phyloP scores from a whole-genome alignment of 2,113 vertebrate genomes.

The Callipepla squamata region DNA sequence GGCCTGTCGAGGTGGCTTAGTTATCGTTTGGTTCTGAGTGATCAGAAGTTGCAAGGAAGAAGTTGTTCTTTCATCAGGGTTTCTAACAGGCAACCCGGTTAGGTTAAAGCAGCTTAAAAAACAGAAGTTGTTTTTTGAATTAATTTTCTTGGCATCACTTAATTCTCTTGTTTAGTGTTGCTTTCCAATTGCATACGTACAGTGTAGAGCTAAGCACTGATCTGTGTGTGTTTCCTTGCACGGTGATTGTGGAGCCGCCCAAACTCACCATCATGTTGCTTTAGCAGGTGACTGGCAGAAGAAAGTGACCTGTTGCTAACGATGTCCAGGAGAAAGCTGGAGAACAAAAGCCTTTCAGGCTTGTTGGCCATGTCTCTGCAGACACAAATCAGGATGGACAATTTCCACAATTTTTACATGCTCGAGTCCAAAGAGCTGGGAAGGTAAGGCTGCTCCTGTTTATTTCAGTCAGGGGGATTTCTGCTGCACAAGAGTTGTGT shows the following conservation, averaged over 20 bases:
- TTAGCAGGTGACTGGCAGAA: constrained; percentile 28
- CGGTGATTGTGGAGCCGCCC: background rate
- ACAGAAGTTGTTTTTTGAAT: background rate
- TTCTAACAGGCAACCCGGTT: background rate
- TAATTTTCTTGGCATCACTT: background rate
- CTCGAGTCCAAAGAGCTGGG: constrained; percentile 87
- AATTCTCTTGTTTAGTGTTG: background rate
- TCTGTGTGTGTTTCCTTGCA: background rate
- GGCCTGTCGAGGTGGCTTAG: constrained; percentile 20
- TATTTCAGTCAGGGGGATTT: background rate
- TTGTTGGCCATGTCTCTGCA: constrained; percentile 84
- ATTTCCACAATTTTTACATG: constrained; percentile 84
- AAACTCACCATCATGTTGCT: background rate
- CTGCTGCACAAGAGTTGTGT: background rate
- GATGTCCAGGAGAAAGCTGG: constrained; percentile 85
- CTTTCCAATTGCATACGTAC: background rate
- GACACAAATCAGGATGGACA: constrained; percentile 84
- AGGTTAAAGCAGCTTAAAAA: background rate
- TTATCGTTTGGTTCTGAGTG: constrained; percentile 7
- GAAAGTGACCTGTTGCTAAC: background rate
- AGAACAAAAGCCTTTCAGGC: constrained; percentile 83
- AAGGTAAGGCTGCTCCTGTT: constrained; percentile 79
- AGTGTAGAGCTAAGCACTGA: background rate
- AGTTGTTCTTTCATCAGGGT: background rate
- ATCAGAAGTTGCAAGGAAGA: background rate